Base-by-base conservation (phyloP, 2,797 vertebrate genomes). In the Etheostoma perlongum region DNA sequence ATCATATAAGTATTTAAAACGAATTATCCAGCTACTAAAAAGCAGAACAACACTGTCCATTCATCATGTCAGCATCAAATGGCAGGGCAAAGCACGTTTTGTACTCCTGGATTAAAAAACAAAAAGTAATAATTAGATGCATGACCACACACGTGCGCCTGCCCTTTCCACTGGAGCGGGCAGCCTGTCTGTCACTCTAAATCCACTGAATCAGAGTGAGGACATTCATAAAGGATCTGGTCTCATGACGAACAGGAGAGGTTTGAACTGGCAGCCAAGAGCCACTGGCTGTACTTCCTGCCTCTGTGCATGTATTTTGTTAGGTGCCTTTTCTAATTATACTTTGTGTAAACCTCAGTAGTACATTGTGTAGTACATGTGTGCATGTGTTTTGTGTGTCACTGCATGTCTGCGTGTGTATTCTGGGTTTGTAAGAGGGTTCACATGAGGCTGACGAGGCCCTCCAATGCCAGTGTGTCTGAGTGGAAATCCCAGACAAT, bases 401-500 rank as follows among this genome's bases (percentile, higher is more conserved):
- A 54, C 60, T 8, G 46, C 53, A 61, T 55, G 67, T 63, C 48
- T 83, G 62, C 66, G 87, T 77, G 73, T 72, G 61, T 23, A n/a
- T 70, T 82, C 64, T 81, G 81, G 60, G 78, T 81, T 49, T 67
- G 68, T 62, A 74, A 54, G 62, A 79, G 74, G 81, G 82, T 89
- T 92, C 86, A 90, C 76, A 85, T 82, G 81, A 91, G 88, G 86
- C 81, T 85, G 82, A 53, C 67, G 27, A 66, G 82, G 79, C 81
- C 72, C 74, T 85, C 78, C 76, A 84, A 88, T 90, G 87, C 88
- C 87, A 90, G 72, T 83, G 82, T 86, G 89, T 90, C 90, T 86
- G 84, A 92, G 83, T 85, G 91, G 92, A 93, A 92, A 88, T 83
- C 86, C 85, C 87, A 74, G 73, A 94, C 90, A 93, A 93, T 90